Evolutionary conservation across 2,113 vertebrate species (phyloP).

Genomic region (Phyllostomus discolor): DNA sequence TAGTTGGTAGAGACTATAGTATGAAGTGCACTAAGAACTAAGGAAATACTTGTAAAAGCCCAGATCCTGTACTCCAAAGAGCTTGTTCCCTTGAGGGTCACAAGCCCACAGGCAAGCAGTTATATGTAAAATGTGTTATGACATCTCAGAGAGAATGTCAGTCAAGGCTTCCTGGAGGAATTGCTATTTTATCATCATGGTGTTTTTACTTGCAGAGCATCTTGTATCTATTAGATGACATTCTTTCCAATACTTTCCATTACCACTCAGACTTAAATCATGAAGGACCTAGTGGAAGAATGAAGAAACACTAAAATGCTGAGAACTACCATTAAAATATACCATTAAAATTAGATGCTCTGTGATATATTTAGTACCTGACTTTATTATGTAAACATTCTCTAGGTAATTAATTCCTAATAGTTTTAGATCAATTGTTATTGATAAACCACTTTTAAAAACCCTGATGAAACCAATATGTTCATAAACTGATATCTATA

Average conservation of each 20-base stretch:
- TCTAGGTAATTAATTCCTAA: background rate
- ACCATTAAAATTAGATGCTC: background rate
- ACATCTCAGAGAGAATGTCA: background rate
- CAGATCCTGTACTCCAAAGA: background rate
- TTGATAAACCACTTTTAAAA: background rate
- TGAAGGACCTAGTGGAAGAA: background rate
- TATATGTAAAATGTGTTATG: background rate
- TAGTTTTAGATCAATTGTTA: background rate
- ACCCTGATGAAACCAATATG: background rate
- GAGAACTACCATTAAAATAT: background rate
- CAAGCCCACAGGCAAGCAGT: background rate
- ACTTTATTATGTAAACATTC: background rate
- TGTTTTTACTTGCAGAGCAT: background rate
- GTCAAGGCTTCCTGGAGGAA: background rate
- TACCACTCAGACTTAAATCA: background rate
- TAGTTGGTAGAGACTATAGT: background rate
- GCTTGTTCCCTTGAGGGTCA: background rate
- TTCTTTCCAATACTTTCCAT: background rate
- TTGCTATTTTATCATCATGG: background rate
- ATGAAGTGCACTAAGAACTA: background rate
- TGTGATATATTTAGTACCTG: background rate
- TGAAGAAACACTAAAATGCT: background rate
- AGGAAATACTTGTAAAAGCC: background rate
- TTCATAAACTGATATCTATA: background rate
- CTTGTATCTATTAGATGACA: background rate